Evolutionary conservation across 2,113 vertebrate genomes (phyloP).

Genomic region (Melanostigma gelatinosum): DNA sequence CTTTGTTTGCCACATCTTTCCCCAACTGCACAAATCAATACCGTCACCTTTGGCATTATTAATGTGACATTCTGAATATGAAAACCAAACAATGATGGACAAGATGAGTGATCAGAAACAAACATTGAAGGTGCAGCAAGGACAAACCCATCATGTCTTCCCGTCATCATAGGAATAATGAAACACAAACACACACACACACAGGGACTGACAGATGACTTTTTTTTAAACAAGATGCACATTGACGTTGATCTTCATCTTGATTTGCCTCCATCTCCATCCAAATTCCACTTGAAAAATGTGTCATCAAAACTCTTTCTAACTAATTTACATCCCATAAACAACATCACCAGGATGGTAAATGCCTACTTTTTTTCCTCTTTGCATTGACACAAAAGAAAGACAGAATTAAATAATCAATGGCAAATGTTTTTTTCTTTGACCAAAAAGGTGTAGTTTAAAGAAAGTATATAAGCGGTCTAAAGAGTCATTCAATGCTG

Average conservation of each 20-base stretch:
- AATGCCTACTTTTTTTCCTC: too few relatives aligned
- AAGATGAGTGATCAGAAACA: not conserved
- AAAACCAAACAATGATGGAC: slow-evolving; percentile 33
- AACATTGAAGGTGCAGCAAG: not conserved
- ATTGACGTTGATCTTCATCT: slow-evolving; percentile 13
- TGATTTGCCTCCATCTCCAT: slow-evolving; percentile 1
- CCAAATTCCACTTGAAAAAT: slow-evolving; percentile 11
- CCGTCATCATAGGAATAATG: not conserved
- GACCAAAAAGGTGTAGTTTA: not conserved
- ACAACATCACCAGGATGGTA: too few relatives aligned
- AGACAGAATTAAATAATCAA: not conserved
- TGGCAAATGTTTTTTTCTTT: not conserved
- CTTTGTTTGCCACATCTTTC: slow-evolving; percentile 5
- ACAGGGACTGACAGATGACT: not conserved
- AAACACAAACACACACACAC: slow-evolving; percentile 1
- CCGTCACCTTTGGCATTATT: not conserved
- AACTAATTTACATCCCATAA: not conserved
- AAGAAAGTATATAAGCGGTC: not conserved
- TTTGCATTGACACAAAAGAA: not conserved
- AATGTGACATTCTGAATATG: slow-evolving; percentile 33
- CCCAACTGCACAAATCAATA: slow-evolving; percentile 18
- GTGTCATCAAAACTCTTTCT: not conserved
- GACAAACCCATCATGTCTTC: not conserved
- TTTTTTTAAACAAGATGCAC: slow-evolving; percentile 14
- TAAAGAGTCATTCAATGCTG: not conserved